A percentile compares a stretch with the other conserved stretches of the same genome.
Evolutionary conservation across 2,797 vertebrate species (phyloP).

Genomic region (Macroramphosus scolopax): DNA sequence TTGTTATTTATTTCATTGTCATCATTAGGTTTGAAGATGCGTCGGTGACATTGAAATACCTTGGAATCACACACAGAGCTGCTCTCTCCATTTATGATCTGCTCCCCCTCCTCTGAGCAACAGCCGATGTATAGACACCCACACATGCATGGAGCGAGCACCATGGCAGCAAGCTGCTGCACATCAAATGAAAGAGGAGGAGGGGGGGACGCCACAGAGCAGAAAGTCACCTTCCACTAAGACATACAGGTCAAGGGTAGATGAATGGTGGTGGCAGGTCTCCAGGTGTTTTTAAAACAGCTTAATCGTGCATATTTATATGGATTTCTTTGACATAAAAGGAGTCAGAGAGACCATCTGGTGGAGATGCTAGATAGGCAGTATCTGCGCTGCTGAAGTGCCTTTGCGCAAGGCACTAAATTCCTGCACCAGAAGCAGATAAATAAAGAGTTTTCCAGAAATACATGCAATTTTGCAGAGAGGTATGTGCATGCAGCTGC

Average conservation of each 20-base stretch:
- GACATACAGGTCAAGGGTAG: conserved; percentile 24
- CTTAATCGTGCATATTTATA: not conserved
- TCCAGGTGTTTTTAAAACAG: not conserved
- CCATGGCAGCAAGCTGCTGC: conserved; percentile 33
- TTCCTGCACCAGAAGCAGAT: not conserved
- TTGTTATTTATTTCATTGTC: too few species aligned
- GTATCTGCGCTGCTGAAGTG: conserved; percentile 10
- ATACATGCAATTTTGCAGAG: conserved; percentile 2
- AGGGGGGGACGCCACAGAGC: conserved; percentile 13
- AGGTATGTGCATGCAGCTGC: not conserved
- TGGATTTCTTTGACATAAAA: not conserved
- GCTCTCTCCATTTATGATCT: too few species aligned
- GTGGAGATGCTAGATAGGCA: too few species aligned
- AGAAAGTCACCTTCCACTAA: conserved; percentile 46
- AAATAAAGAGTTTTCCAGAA: not conserved
- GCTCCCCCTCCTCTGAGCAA: not conserved
- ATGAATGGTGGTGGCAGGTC: not conserved
- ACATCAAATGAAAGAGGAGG: conserved; percentile 1
- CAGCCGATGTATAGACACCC: conserved; percentile 15
- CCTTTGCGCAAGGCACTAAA: conserved; percentile 21
- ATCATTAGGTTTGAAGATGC: too few species aligned
- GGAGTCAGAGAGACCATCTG: not conserved
- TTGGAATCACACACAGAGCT: too few species aligned
- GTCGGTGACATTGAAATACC: too few species aligned
- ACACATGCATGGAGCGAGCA: conserved; percentile 23